Conservation (phyloP, 2,113 vertebrate species). For the Corythornis madagascariensis region DNA sequence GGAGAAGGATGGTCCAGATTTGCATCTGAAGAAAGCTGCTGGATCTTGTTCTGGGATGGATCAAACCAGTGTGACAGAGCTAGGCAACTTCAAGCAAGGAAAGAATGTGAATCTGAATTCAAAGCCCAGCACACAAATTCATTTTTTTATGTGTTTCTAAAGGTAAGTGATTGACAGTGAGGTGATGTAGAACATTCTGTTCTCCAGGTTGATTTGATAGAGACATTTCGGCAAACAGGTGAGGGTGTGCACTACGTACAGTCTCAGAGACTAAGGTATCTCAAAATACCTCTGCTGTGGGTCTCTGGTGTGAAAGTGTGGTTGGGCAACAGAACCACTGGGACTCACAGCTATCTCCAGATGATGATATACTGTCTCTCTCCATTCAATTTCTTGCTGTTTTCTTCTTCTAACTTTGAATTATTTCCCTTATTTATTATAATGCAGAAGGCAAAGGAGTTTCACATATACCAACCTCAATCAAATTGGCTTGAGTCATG, state of each 20-base stretch:
- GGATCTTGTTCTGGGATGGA: constrained; percentile 3
- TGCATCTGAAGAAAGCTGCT: constrained; percentile 7
- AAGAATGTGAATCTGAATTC: neutral
- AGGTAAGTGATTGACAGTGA: neutral
- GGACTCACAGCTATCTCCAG: neutral
- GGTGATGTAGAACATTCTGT: neutral
- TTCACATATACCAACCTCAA: neutral
- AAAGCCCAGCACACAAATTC: neutral
- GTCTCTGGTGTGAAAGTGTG: neutral
- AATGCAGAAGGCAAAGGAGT: neutral
- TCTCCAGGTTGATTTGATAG: neutral
- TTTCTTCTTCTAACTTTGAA: constrained; percentile 1
- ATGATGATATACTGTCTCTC: neutral
- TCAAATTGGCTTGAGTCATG: neutral
- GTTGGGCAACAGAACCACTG: neutral
- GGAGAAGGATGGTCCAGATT: constrained; percentile 5
- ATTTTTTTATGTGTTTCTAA: neutral
- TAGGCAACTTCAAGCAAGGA: neutral
- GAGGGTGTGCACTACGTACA: neutral
- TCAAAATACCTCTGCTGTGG: neutral
- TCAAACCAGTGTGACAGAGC: constrained; percentile 40
- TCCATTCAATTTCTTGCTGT: neutral
- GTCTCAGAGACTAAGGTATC: neutral
- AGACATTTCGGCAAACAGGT: neutral
- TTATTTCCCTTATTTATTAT: neutral